phyloP scores from a whole-genome alignment of 1,140 invertebrate genomes.

The Paraescarpia echinospica region DNA sequence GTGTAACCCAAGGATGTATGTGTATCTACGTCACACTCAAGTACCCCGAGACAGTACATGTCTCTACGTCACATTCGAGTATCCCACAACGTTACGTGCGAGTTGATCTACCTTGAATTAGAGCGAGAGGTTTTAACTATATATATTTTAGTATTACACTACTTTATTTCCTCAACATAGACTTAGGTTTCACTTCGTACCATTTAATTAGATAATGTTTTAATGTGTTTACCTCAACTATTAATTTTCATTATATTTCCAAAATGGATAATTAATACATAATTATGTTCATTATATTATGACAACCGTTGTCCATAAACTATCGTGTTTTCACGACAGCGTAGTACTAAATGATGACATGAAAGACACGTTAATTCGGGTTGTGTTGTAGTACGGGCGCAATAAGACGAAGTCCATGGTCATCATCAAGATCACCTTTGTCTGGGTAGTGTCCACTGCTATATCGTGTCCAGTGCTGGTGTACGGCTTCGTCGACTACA shows the following conservation, averaged over 20 bases:
- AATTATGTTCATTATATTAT: no score
- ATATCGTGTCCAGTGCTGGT: constrained; percentile 85
- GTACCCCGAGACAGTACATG: not conserved
- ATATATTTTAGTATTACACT: no score
- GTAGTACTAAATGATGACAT: constrained; percentile 64
- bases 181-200: no score
- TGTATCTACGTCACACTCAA: constrained; percentile 64
- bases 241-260: no score
- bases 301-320: no score
- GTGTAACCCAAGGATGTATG: constrained; percentile 54
- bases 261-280: no score
- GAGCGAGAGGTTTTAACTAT: no score
- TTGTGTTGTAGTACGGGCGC: constrained; percentile 68
- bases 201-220: no score
- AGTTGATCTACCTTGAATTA: constrained; percentile 53
- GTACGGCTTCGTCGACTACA: constrained; percentile 71
- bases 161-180: no score
- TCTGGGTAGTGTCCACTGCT: constrained; percentile 85
- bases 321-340: not conserved
- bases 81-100: no score
- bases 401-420: constrained; percentile 85
- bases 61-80: not conserved
- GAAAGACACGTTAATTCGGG: constrained; percentile 69
- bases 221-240: no score
- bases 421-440: constrained; percentile 85